Conservation (phyloP, 2,888 invertebrate species). For the Boloria euphrosyne region DNA sequence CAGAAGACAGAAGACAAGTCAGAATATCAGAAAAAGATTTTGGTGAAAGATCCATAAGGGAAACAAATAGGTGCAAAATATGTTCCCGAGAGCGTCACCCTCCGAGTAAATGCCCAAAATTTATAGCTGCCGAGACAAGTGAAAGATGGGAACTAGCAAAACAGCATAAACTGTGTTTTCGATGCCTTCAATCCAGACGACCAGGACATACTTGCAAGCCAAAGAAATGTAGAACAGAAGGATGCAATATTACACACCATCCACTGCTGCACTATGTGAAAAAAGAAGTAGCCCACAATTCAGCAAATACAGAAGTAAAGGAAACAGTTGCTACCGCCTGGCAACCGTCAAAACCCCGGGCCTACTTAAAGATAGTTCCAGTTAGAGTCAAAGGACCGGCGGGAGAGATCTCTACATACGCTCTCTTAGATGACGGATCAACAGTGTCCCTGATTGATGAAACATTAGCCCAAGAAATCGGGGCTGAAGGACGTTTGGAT, state of each 20-base stretch:
- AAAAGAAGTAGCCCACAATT: not conserved
- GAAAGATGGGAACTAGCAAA: not conserved
- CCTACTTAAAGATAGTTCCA: not conserved
- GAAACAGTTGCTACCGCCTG: not conserved
- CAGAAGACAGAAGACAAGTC: not conserved
- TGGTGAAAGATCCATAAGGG: not conserved
- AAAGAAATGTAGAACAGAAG: not conserved
- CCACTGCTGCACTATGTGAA: not conserved
- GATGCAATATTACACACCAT: not conserved
- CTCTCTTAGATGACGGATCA: conserved; percentile 1
- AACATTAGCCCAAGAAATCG: not conserved
- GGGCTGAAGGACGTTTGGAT: conserved; percentile 1
- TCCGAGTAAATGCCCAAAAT: not conserved
- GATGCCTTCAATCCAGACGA: conserved; percentile 1
- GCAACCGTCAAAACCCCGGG: not conserved
- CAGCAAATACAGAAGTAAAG: not conserved
- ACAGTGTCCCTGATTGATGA: not conserved
- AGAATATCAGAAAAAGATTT: not conserved
- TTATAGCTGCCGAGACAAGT: not conserved
- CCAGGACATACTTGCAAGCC: not conserved
- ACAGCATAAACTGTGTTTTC: not conserved
- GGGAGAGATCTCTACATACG: not conserved
- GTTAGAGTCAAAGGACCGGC: not conserved
- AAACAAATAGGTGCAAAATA: not conserved
- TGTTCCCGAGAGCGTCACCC: not conserved